These are phyloP conservation scores for Oscheius sp. DNA, from an alignment of 2,888 invertebrate species.

Conservation along the genomic window DNA sequence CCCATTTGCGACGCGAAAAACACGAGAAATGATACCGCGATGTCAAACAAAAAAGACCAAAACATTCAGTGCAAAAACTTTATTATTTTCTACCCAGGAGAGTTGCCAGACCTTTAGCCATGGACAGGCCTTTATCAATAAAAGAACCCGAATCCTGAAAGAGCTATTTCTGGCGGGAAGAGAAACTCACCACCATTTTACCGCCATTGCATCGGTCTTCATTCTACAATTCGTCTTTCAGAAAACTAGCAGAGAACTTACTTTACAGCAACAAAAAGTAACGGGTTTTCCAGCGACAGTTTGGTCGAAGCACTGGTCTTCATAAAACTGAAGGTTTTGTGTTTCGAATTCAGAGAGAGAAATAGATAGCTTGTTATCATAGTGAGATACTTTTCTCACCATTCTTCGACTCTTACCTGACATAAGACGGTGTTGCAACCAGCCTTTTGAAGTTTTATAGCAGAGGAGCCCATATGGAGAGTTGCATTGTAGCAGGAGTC, in stretches of 20 bases:
- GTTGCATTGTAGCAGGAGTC: conserved; percentile 52
- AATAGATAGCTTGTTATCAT: background rate
- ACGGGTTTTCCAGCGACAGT: conserved; percentile 35
- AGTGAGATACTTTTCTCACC: background rate
- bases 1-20: too few relatives aligned
- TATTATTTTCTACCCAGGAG: too few relatives aligned
- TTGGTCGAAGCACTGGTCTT: conserved; percentile 47
- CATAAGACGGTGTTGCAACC: conserved; percentile 48
- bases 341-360: background rate
- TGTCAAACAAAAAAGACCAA: too few relatives aligned
- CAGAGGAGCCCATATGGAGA: conserved; percentile 37
- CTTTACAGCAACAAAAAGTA: conserved; percentile 50
- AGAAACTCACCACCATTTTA: conserved; percentile 36
- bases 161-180: too few relatives aligned
- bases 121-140: too few relatives aligned
- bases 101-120: too few relatives aligned
- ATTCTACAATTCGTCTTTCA: too few relatives aligned
- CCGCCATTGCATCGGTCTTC: conserved; percentile 47
- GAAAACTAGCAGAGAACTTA: too few relatives aligned
- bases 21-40: too few relatives aligned
- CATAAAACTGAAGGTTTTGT: conserved; percentile 37
- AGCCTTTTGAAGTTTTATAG: conserved; percentile 47
- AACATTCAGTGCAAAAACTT: too few relatives aligned
- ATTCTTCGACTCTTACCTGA: conserved; percentile 22
- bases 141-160: too few relatives aligned